phyloP scores from a whole-genome alignment of 1,140 invertebrate genomes.

The Ephestia elutella region DNA sequence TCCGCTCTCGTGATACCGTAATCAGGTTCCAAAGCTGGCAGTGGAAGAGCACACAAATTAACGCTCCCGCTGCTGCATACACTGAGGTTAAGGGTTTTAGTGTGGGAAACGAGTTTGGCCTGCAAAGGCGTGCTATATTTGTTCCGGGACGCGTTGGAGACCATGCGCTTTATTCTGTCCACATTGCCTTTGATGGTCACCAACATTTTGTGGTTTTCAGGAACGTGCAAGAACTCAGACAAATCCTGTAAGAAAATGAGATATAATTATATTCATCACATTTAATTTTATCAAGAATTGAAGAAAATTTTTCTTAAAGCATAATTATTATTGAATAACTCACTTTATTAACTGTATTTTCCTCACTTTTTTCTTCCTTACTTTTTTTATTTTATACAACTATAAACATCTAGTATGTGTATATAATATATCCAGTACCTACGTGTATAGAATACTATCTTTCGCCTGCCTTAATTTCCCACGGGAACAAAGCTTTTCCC shows the following conservation, averaged over 20 bases:
- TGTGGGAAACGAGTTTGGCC: conserved; percentile 29
- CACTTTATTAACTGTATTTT: no score
- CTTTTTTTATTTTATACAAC: no score
- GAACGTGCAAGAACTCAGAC: conserved; percentile 42
- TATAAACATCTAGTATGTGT: no score
- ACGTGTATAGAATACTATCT: no score
- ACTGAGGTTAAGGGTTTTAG: conserved; percentile 42
- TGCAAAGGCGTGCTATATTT: conserved; percentile 42
- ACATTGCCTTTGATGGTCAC: conserved; percentile 54
- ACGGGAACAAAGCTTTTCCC: no score
- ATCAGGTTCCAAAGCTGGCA: conserved; percentile 60
- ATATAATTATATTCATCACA: not conserved
- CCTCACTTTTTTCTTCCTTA: no score
- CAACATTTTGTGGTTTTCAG: conserved; percentile 64
- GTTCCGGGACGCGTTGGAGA: conserved; percentile 32
- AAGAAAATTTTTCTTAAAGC: no score
- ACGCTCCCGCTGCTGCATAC: conserved; percentile 22
- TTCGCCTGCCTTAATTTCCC: no score
- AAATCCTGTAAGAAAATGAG: conserved; percentile 49
- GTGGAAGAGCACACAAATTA: conserved; percentile 14
- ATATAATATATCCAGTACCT: no score
- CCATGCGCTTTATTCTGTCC: conserved; percentile 58
- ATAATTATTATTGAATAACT: no score
- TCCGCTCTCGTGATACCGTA: conserved; percentile 56
- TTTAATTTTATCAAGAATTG: no score